These are phyloP conservation scores for Diabrotica balteata DNA, from an alignment of 2,888 invertebrate species.

Conservation along the genomic window DNA sequence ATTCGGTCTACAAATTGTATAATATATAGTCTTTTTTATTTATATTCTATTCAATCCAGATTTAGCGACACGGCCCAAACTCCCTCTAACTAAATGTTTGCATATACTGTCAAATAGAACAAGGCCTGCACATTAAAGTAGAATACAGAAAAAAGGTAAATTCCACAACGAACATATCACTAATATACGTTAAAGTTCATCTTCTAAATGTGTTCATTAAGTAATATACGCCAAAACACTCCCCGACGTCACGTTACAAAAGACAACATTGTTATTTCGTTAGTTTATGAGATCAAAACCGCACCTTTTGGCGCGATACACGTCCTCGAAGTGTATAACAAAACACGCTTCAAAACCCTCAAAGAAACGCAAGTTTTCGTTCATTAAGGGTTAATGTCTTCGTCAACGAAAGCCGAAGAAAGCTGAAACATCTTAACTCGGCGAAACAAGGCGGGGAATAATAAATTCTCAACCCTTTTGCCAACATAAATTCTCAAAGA, in stretches of 20 bases:
- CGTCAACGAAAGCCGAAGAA: conserved; percentile 12
- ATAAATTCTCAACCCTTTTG: conserved; percentile 23
- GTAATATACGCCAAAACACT: not conserved
- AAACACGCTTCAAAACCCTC: not conserved
- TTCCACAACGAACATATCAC: no score
- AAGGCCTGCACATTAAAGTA: no score
- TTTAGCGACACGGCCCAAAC: no score
- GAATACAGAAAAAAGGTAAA: no score
- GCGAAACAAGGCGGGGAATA: conserved; percentile 18
- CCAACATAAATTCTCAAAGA: conserved; percentile 23
- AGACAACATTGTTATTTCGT: not conserved
- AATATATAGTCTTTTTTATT: no score
- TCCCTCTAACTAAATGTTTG: no score
- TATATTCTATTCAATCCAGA: no score
- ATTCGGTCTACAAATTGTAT: no score
- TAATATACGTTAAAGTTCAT: not conserved
- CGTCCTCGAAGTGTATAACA: conserved; percentile 5
- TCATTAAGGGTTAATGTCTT: conserved; percentile 18
- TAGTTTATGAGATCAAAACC: conserved; percentile 3
- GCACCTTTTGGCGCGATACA: conserved; percentile 11
- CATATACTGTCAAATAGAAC: no score
- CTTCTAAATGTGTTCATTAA: not conserved
- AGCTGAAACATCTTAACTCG: conserved; percentile 19
- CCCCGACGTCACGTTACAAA: not conserved
- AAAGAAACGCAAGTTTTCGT: conserved; percentile 11